phyloP scores from a whole-genome alignment of 2,113 vertebrate species.

The Xyrauchen texanus region DNA sequence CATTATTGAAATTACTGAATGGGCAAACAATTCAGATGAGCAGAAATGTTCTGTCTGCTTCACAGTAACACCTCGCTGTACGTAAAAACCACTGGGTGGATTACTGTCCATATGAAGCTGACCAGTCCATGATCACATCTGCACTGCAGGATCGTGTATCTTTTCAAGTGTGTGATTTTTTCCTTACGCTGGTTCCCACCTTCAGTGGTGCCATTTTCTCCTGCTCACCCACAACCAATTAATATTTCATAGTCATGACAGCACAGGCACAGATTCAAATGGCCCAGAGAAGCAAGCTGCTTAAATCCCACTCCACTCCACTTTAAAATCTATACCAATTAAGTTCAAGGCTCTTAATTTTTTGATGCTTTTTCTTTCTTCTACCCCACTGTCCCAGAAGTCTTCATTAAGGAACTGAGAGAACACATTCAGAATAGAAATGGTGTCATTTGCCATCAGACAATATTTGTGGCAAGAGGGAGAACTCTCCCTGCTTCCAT shows the following conservation, averaged over 20 bases:
- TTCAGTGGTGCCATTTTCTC: conserved; percentile 44
- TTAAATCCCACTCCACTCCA: conserved; percentile 4
- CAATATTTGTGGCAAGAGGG: conserved; percentile 4
- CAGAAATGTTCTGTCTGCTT: background rate
- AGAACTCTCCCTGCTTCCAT: background rate
- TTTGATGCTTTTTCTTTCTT: conserved; percentile 46
- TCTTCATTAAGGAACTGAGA: conserved; percentile 58
- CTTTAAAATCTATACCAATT: conserved; percentile 59
- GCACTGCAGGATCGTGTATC: conserved; percentile 35
- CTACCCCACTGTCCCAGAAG: conserved; percentile 49
- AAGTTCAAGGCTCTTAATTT: conserved; percentile 49
- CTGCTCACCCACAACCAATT: conserved; percentile 43
- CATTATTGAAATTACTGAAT: conserved; percentile 18
- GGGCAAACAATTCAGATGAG: background rate
- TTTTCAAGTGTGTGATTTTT: conserved; percentile 45
- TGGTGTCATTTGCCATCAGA: conserved; percentile 32
- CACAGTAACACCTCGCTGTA: conserved; percentile 23
- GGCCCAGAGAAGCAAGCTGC: conserved; percentile 45
- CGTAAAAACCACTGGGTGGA: conserved; percentile 22
- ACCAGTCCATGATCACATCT: conserved; percentile 43
- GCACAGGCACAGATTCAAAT: conserved; percentile 45
- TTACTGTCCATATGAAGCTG: conserved; percentile 40
- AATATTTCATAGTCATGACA: conserved; percentile 46
- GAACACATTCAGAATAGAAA: conserved; percentile 55
- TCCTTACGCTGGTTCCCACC: conserved; percentile 17